Percentiles rank a stretch among this genome's conserved stretches.
Conservation (phyloP, 2,113 vertebrate species). For the Athene cunicularia region DNA sequence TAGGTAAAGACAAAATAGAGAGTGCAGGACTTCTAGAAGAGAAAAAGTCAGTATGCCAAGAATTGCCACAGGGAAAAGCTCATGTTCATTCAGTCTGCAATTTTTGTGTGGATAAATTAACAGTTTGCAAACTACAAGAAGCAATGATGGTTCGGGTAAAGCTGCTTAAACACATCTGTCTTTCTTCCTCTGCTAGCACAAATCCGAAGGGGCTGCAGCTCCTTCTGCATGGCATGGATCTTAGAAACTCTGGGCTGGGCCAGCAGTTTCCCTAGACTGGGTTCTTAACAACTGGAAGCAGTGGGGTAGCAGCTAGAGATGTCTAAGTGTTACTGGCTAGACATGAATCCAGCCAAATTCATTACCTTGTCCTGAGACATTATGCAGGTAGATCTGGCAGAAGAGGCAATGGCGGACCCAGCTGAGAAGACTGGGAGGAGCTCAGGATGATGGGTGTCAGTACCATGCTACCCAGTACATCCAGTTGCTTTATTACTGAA, state of each 20-base stretch:
- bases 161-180: neutral
- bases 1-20: neutral
- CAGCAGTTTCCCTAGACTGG: neutral
- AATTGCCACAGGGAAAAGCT: neutral
- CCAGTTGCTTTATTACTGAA: neutral
- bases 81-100: neutral
- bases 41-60: neutral
- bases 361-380: neutral
- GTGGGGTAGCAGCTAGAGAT: neutral
- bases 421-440: neutral
- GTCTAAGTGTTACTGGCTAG: neutral
- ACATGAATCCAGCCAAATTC: neutral
- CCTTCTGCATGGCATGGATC: neutral
- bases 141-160: neutral
- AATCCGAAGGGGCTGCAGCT: neutral
- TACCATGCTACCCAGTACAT: neutral
- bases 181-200: neutral
- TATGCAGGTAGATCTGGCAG: neutral
- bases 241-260: neutral
- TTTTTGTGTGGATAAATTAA: neutral
- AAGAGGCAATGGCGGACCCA: neutral
- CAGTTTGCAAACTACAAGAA: neutral
- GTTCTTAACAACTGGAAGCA: neutral
- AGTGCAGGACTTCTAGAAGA: neutral
- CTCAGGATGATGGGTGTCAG: neutral